Evolutionary conservation across 1,140 invertebrate genomes (phyloP).

Genomic region (Drosophila jambulina): DNA sequence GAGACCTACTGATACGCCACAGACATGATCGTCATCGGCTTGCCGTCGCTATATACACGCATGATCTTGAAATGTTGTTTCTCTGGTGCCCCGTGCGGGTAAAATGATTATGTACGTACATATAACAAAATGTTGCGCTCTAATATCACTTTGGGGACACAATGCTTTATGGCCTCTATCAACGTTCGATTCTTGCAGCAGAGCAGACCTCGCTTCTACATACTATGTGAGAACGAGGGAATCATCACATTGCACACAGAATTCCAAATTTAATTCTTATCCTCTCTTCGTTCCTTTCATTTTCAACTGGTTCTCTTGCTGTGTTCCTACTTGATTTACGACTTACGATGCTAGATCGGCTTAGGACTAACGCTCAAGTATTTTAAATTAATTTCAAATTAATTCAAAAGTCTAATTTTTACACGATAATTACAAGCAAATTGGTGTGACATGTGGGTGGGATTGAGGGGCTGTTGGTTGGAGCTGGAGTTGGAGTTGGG

Average conservation of each 20-base stretch:
- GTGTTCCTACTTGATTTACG: constrained; percentile 22
- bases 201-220: constrained; percentile 8
- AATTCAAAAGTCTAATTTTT: constrained; percentile 78
- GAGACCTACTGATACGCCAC: constrained; percentile 44
- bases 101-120: constrained; percentile 52
- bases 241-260: constrained; percentile 54
- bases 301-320: constrained; percentile 29
- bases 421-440: constrained; percentile 72
- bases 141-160: constrained; percentile 56
- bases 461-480: neutral
- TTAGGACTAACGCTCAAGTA: constrained; percentile 46
- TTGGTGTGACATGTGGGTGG: constrained; percentile 16
- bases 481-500: neutral
- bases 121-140: constrained; percentile 60
- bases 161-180: constrained; percentile 55
- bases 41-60: constrained; percentile 37
- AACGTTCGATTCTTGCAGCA: constrained; percentile 36
- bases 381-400: constrained; percentile 84
- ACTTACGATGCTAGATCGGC: constrained; percentile 45
- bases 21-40: constrained; percentile 21
- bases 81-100: constrained; percentile 42
- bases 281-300: neutral
- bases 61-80: constrained; percentile 41
- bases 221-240: constrained; percentile 23
- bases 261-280: constrained; percentile 34